Evolutionary conservation across 2,888 invertebrate species (phyloP), one percentile per base, ranked within the genome.

Genomic region (Tetranychus piercei): DNA sequence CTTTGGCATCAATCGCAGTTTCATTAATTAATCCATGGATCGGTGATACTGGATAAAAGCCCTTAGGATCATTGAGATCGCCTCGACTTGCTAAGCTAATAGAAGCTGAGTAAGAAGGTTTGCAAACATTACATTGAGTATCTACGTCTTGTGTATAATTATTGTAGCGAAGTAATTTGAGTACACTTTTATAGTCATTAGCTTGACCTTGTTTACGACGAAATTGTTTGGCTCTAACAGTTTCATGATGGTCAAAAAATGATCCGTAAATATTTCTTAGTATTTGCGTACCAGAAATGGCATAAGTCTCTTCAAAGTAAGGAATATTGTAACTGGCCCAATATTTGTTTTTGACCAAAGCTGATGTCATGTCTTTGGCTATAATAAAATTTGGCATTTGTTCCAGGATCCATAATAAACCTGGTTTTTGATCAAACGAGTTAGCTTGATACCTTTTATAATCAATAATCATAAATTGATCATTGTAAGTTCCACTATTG

Each of bases 261-360:
- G 78, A 73, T 6, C 82, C 82, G 74, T 79, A 78, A 64, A 78
- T 75, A 6, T 77, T 76, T 6, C 80, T 81, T 72, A 80, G 77
- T 1, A 77, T 80, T n/a, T 80, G 81, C 76, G 81, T 82, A 3
- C 82, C 82, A 79, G 81, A 81, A 75, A 75, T 77, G 75, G 81
- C 79, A 78, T 81, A 82, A 9, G 82, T 79, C 72, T 78, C 77
- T 77, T 82, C 80, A 78, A 80, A 82, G 78, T 80, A 82, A 23
- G 82, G 82, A 9, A 82, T 80, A 78, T 82, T 82, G 77, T 82
- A 82, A 4, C 82, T 82, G 34, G 82, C 80, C 81, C 81, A 82
- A 76, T 82, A 82, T 43, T 81, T 81, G 81, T 76, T 55, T 77
- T 78, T 15, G 34, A 70, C 34, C 18, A 77, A 43, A 0, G 72